Evolutionary conservation across 2,888 invertebrate species (phyloP).

Genomic region (Sacculina carcini): DNA sequence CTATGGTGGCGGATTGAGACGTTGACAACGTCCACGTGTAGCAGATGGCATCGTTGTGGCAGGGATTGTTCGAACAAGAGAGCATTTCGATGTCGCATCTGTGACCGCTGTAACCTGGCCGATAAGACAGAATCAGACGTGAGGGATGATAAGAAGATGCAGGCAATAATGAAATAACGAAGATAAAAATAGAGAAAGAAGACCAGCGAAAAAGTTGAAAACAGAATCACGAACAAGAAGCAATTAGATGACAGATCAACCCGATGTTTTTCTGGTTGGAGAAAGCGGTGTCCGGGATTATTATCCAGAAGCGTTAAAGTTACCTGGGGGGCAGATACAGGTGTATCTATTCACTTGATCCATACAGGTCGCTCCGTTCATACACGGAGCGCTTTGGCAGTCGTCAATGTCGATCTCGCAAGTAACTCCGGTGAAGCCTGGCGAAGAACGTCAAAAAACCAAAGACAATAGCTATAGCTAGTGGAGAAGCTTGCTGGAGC

Average conservation of each 20-base stretch:
- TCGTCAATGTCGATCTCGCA: slow-evolving; percentile 84
- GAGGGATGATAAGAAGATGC: too few relatives aligned
- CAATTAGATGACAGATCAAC: too few relatives aligned
- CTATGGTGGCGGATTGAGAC: too few relatives aligned
- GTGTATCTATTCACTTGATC: slow-evolving; percentile 65
- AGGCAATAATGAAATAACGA: too few relatives aligned
- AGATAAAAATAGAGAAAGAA: too few relatives aligned
- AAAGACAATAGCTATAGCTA: too few relatives aligned
- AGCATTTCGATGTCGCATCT: slow-evolving; percentile 72
- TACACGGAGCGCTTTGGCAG: slow-evolving; percentile 56
- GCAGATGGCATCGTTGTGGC: slow-evolving; percentile 77
- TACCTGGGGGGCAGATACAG: slow-evolving; percentile 56
- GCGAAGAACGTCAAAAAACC: slow-evolving; percentile 69
- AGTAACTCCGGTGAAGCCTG: slow-evolving; percentile 57
- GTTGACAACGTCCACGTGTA: too few relatives aligned
- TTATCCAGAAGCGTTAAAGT: neutral
- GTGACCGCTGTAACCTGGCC: slow-evolving; percentile 68
- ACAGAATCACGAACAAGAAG: slow-evolving; percentile 64
- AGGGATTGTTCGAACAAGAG: slow-evolving; percentile 63
- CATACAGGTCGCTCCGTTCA: slow-evolving; percentile 68
- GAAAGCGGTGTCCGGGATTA: neutral
- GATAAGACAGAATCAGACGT: too few relatives aligned
- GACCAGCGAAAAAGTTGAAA: slow-evolving; percentile 64
- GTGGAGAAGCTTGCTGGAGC: too few relatives aligned
- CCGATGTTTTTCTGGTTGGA: too few relatives aligned